Conservation (phyloP, 2,113 vertebrate genomes). For the Cepphus grylle region DNA sequence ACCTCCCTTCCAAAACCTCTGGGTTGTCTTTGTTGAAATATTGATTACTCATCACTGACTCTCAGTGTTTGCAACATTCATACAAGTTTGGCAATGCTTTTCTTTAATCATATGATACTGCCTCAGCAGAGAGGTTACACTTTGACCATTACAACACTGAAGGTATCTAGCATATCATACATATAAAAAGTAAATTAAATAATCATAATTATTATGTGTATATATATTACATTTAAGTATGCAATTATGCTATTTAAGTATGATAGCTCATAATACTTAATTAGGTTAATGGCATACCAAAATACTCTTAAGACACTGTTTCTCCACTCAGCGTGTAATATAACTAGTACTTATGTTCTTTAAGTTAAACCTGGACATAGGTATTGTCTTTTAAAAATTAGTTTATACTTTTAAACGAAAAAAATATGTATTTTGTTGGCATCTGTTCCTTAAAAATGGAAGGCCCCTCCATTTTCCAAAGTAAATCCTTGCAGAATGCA, state of each 20-base stretch:
- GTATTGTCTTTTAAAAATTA: background rate
- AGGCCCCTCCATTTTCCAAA: background rate
- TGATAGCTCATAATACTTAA: background rate
- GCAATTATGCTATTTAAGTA: background rate
- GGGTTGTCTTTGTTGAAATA: background rate
- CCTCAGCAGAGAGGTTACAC: background rate
- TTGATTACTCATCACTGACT: background rate
- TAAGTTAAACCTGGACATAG: background rate
- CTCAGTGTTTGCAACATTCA: background rate
- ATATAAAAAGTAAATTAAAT: background rate
- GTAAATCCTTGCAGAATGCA: background rate
- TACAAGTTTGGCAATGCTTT: background rate
- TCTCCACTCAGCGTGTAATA: background rate
- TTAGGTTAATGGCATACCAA: conserved; percentile 1
- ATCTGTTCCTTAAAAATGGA: background rate
- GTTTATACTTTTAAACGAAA: background rate
- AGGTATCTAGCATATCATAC: background rate
- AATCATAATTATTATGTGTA: background rate
- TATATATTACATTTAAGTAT: background rate
- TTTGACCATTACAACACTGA: background rate
- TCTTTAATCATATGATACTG: background rate
- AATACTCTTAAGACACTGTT: background rate
- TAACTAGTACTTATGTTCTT: background rate
- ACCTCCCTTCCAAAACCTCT: background rate
- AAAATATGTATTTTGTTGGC: background rate